These are phyloP conservation scores for Syngnathus rostellatus DNA, from an alignment of 2,797 vertebrate genomes.

Conservation along the genomic window DNA sequence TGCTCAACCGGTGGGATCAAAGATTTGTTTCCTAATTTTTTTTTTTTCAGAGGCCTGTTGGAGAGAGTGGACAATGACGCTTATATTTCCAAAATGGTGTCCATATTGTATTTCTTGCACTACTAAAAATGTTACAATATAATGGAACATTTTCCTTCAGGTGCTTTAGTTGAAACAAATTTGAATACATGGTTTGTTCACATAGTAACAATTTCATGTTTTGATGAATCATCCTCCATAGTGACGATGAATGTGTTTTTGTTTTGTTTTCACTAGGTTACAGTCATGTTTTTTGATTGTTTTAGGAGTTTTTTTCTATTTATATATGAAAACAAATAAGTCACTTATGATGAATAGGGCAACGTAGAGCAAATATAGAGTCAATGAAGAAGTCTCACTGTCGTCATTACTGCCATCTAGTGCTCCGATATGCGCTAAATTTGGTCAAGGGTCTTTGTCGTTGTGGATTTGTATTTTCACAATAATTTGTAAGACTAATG, in stretches of 20 bases:
- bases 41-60: constrained; percentile 73
- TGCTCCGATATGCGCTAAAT: constrained; percentile 40
- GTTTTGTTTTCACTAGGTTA: neutral
- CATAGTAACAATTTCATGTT: constrained; percentile 6
- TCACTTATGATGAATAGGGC: neutral
- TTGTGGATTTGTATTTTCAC: constrained; percentile 4
- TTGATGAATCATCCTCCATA: constrained; percentile 22
- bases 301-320: neutral
- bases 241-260: constrained; percentile 10
- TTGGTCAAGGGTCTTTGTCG: constrained; percentile 8
- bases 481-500: constrained; percentile 10
- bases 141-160: neutral
- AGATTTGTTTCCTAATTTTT: neutral
- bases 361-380: neutral
- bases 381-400: neutral
- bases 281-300: neutral
- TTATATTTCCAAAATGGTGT: constrained; percentile 52
- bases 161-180: neutral
- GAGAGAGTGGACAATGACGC: constrained; percentile 52
- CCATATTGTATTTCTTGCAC: constrained; percentile 54
- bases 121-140: neutral
- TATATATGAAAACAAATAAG: neutral
- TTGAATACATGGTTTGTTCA: constrained; percentile 10
- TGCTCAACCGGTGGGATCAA: constrained; percentile 46
- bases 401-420: constrained; percentile 66